Evolutionary conservation across 2,888 invertebrate genomes (phyloP).

Genomic region (Scrobipalpa atriplicella): DNA sequence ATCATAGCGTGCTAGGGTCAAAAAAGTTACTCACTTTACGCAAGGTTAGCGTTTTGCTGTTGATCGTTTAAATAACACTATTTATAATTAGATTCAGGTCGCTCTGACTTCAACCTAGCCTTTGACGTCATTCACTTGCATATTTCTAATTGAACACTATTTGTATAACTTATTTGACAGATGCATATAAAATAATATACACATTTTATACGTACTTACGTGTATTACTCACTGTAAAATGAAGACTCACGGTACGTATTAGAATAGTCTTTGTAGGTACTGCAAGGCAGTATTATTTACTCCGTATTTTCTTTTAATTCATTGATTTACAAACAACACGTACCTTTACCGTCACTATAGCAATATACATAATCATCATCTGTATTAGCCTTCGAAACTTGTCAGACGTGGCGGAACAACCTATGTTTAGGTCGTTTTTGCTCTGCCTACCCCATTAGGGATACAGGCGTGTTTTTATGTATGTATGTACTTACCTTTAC

Average conservation of each 20-base stretch:
- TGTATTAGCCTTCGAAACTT: too few relatives aligned
- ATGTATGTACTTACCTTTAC: too few relatives aligned
- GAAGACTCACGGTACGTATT: not conserved
- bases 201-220: not conserved
- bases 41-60: conserved; percentile 16
- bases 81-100: conserved; percentile 6
- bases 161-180: conserved; percentile 9
- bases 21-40: conserved; percentile 7
- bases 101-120: conserved; percentile 8
- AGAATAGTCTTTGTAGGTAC: not conserved
- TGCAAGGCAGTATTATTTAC: not conserved
- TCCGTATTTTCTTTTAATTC: not conserved
- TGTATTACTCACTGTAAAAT: not conserved
- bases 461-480: too few relatives aligned
- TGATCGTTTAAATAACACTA: not conserved
- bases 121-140: not conserved
- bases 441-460: too few relatives aligned
- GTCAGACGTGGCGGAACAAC: too few relatives aligned
- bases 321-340: not conserved
- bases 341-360: too few relatives aligned
- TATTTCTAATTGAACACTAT: conserved; percentile 20
- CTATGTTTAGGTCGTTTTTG: too few relatives aligned
- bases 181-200: not conserved
- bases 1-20: conserved; percentile 16
- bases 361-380: too few relatives aligned